Evolutionary conservation across 2,888 invertebrate species (phyloP).

Genomic region (Stenotaenia linearis): DNA sequence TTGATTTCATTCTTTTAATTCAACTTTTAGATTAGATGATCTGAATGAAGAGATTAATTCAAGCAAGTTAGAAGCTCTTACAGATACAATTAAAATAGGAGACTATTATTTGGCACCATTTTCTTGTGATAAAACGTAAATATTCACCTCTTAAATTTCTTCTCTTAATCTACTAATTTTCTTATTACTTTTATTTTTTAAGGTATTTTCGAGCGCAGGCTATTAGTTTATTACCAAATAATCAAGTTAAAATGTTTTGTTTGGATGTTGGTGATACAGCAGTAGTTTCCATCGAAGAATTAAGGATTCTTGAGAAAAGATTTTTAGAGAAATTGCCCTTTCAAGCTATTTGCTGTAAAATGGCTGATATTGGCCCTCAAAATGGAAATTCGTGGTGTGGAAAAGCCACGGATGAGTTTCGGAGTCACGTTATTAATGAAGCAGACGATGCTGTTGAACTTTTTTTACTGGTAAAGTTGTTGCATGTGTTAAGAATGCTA

Average conservation of each 20-base stretch:
- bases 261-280: conserved; percentile 60
- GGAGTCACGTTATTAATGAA: background rate
- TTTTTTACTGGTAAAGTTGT: background rate
- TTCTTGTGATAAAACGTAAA: conserved; percentile 37
- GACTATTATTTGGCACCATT: conserved; percentile 35
- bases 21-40: background rate
- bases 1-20: background rate
- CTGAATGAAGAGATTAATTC: background rate
- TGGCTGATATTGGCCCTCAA: conserved; percentile 54
- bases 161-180: background rate
- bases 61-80: background rate
- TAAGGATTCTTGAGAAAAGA: conserved; percentile 53
- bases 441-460: background rate
- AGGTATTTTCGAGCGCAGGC: conserved; percentile 44
- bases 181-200: background rate
- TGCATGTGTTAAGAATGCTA: background rate
- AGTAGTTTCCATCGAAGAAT: conserved; percentile 47
- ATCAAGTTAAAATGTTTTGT: conserved; percentile 54
- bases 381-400: conserved; percentile 40
- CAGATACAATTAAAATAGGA: background rate
- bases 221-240: conserved; percentile 50
- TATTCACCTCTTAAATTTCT: background rate
- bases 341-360: conserved; percentile 59
- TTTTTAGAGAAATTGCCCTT: conserved; percentile 56
- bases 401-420: background rate